Base-by-base conservation (phyloP, 2,888 invertebrate species). In the Mythimna ferrago region DNA sequence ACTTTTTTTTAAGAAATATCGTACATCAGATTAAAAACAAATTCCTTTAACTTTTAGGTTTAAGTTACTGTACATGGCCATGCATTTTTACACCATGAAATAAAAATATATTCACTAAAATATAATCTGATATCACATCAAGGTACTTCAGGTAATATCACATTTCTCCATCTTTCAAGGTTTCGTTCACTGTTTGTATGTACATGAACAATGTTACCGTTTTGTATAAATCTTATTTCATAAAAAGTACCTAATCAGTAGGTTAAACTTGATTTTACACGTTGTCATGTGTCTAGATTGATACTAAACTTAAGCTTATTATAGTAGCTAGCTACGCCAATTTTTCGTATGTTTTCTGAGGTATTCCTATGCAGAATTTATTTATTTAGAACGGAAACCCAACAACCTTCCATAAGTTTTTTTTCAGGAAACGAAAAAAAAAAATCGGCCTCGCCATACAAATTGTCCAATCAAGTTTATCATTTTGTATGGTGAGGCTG, bases 161-260 rank as follows among this genome's bases (percentile, higher is more conserved):
- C 32, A 57, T 65, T 68, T 68, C 48, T 74, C 21, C 67, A 78
- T 80, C 56, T 65, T 5, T 65, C 67, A 74, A 78, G 74, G 80
- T 7, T 56, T 53, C 19, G 14, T 63, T 56, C 14, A 53, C 32
- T 67, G 11, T 48, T 38, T n/a, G 44, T 44, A 53, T 41, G 19
- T 57, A 41, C 26, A 38, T 19, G 41, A 11, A 32, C 56, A 57
- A 21, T 67, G 21, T 11, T n/a, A 9, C 14, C 14, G 38, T 38
- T n/a, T n/a, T 38, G 11, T 32, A n/a, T 14, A 38, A 38, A 60
- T 16, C 0, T 48, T 48, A 48, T 19, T 48, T 16, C 6, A 48
- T 16, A 48, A 16, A 48, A 48, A 19, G 44, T 44, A 14, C 3
- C 32, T 38, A 38, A 9, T 19, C 44, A 48, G 0, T 48, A 14